A percentile compares a stretch with the other conserved stretches of the same genome.
phyloP scores from a whole-genome alignment of 2,888 invertebrate species.

The Agrochola circellaris region DNA sequence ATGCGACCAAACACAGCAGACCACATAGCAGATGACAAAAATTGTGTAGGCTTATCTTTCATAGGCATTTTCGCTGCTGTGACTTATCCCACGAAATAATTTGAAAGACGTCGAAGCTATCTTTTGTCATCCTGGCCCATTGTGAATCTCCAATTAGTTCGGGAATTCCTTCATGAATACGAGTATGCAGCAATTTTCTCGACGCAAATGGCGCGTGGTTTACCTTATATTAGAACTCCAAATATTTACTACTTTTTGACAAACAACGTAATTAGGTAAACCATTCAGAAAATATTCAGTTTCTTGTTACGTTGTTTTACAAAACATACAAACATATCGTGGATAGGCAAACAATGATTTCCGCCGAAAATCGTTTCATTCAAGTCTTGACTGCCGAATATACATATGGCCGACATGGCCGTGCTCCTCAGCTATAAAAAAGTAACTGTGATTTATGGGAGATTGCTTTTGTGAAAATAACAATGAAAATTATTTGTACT shows the following conservation, averaged over 20 bases:
- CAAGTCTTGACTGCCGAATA: conserved; percentile 9
- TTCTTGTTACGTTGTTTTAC: conserved; percentile 47
- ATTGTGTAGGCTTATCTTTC: not conserved
- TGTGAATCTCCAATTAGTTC: not conserved
- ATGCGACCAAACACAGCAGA: not conserved
- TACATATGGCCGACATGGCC: conserved; percentile 47
- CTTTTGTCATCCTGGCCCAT: not conserved
- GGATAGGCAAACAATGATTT: conserved; percentile 48
- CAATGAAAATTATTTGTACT: not conserved
- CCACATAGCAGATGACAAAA: not conserved
- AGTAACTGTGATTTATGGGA: conserved; percentile 45
- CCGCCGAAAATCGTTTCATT: conserved; percentile 39
- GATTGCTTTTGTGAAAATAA: conserved; percentile 12
- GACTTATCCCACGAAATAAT: not conserved
- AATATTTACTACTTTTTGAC: conserved; percentile 19
- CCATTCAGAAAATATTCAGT: conserved; percentile 41
- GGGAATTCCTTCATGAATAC: too few species aligned
- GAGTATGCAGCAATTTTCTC: not conserved
- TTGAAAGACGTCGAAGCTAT: not conserved
- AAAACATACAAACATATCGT: conserved; percentile 50
- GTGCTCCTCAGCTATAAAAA: conserved; percentile 64
- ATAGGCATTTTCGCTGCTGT: not conserved
- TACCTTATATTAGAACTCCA: conserved; percentile 10
- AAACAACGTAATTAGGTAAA: conserved; percentile 41
- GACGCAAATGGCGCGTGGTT: not conserved